Base-by-base conservation (phyloP, 2,888 invertebrate genomes). In the Folsomia candida region DNA sequence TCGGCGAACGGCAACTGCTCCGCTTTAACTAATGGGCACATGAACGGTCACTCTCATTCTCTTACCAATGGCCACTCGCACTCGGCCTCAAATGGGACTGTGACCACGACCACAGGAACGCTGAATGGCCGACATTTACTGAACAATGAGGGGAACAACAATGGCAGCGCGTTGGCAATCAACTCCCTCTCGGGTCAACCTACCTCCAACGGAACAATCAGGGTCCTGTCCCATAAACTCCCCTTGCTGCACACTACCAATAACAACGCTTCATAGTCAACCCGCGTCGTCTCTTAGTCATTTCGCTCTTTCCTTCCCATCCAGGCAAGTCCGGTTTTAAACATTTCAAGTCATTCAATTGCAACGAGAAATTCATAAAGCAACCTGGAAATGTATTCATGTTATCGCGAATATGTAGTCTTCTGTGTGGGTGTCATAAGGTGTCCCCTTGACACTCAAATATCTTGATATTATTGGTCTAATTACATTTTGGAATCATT, bases 161-260 rank as follows among this genome's bases (percentile, higher is more conserved):
- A 78, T 68, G 77, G 77, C 51, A 76, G 76, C 63, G 75, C 78
- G 51, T 71, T 78, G 68, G 75, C 78, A 71, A 76, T 78, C 69
- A 79, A 77, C 47, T 62, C 75, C 63, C 72, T 75, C 65, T 76
- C 75, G 72, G 76, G 77, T 65, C 77, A 76, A 70, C 69, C 78
- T 47, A 75, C 78, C 25, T 72, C 70, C 54, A 77, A 77, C 68
- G 79, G 79, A 67, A 76, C 78, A 70, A 78, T 79, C 68, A 73
- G 80, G 65, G 78, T 79, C 68, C 80, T 79, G 73, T 74, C 80
- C 63, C 80, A 80, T 68, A 80, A 80, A 76, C 72, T 80, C 67
- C 80, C 80, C 59, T 69, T 80, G 47, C 80, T 80, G 66, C 80
- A 80, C 68, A 74, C 78, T 59, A 80, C 79, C 64, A 79, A 79